Base-by-base conservation (phyloP, 64 coral and sea anemone genomes). In the Stylophora pistillata region DNA sequence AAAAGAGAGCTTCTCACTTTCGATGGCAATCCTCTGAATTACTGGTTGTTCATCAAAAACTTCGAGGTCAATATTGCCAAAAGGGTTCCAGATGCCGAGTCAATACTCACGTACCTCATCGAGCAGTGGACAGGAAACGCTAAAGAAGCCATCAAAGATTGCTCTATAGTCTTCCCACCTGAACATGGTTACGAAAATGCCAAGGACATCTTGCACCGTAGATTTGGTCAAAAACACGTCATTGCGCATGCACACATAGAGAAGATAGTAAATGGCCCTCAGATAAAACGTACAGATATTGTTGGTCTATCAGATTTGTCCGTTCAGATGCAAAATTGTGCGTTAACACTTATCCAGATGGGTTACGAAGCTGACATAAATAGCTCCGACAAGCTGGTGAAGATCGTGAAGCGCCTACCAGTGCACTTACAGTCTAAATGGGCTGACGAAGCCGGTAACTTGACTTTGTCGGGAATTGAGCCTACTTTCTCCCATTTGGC, bases 371-470 rank as follows among this genome's bases (percentile, higher is more conserved):
- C 30, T 52, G 41, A 75, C 47, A 17, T 18, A 18, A 75, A 47
- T 14, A 75, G 34, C 60, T 63, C 60, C 16, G 64, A 71, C 25
- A 71, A 85, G 70, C 81, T 55, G 18, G 20, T 77, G 17, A 56
- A 80, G 54, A 30, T 86, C 13, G 83, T 72, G 11, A 86, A 71
- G 37, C 65, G 83, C 65, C 33, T 72, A 11, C 75, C 75, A 10
- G 29, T 78, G 21, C 75, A 78, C 75, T 32, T 78, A 15, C 75
- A 78, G 54, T 26, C 75, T 10, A 78, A 78, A 56, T 78, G 75
- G 75, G 75, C 29, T 26, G 29, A 53, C 9, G 75, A 78, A 30
- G 29, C 75, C 2, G 75, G 75, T 0, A 78, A 78, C 27, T 5
- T 78, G 11, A 26, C 37, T 5, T 10, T 32, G 30, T n/a, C n/a